Evolutionary conservation across 2,888 invertebrate species (phyloP), one percentile per base, ranked within the genome.

Genomic region (Linnaemya tessellans): DNA sequence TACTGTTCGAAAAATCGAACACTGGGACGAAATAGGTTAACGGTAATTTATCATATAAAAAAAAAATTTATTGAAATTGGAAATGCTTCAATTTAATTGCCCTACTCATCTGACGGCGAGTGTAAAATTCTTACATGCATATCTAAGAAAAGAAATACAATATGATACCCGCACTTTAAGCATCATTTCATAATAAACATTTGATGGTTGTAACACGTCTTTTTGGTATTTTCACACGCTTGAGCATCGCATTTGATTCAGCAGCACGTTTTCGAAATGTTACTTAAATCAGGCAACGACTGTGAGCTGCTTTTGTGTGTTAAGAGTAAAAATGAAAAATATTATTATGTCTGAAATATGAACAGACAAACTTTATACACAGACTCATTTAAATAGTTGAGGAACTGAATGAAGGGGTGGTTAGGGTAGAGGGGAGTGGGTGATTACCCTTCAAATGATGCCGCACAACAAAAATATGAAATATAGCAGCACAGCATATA

Each of bases 181-280:
- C 60, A 77, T 64, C 58, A 80, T 49, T 78, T 73, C 68, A 67
- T 58, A 64, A 78, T 64, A 84, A 80, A 81, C 51, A 82, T 67
- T 85, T 82, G 79, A 82, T 85, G 85, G 79, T 62, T 85, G 85
- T 82, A 79, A 86, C 91, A 91, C 90, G 91, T 90, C 89, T 90
- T 90, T 90, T 89, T 91, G 90, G 90, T 91, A 91, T 92, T 92
- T 91, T 91, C 92, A 92, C 92, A 92, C 91, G 91, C 92, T 90
- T 91, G 91, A 91, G 92, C 92, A 91, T 90, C 91, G 89, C 90
- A 91, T 92, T 91, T 91, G 92, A 92, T 91, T 91, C 91, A 90
- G 89, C 89, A 89, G 90, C 91, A 91, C 91, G 91, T 91, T 91
- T 90, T 89, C 88, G 90, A 89, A 87, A 88, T 70, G 41, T 77